Evolutionary conservation across 2,113 vertebrate species (phyloP).

Genomic region (Dinomys branickii): DNA sequence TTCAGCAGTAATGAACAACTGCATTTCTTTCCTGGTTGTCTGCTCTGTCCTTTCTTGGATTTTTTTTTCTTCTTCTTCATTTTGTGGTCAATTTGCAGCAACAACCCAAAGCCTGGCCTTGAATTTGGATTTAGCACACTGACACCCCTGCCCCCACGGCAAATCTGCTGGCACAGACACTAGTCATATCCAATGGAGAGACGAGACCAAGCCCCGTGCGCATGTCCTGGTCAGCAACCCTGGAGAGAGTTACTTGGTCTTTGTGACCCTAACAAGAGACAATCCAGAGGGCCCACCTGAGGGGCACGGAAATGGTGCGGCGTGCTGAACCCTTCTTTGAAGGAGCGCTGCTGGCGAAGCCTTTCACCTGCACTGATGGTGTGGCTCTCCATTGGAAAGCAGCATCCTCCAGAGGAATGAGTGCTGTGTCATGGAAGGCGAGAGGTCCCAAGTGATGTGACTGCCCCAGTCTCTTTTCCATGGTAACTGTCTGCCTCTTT

Average conservation of each 20-base stretch:
- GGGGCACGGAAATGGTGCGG: not conserved
- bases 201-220: not conserved
- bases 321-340: not conserved
- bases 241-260: not conserved
- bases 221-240: not conserved
- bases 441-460: not conserved
- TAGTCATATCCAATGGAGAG: not conserved
- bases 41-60: not conserved
- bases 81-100: not conserved
- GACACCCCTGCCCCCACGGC: not conserved
- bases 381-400: no score
- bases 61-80: no score
- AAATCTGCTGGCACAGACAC: not conserved
- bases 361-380: not conserved
- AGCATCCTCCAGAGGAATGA: not conserved
- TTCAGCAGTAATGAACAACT: not conserved
- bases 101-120: not conserved
- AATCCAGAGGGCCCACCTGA: not conserved
- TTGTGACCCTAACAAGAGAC: not conserved
- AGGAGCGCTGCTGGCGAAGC: not conserved
- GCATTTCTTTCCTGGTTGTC: not conserved
- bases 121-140: not conserved
- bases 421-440: not conserved
- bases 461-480: not conserved
- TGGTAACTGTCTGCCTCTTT: not conserved